Evolutionary conservation across 1,140 invertebrate genomes (phyloP).

Genomic region (Drosophila paulistorum): DNA sequence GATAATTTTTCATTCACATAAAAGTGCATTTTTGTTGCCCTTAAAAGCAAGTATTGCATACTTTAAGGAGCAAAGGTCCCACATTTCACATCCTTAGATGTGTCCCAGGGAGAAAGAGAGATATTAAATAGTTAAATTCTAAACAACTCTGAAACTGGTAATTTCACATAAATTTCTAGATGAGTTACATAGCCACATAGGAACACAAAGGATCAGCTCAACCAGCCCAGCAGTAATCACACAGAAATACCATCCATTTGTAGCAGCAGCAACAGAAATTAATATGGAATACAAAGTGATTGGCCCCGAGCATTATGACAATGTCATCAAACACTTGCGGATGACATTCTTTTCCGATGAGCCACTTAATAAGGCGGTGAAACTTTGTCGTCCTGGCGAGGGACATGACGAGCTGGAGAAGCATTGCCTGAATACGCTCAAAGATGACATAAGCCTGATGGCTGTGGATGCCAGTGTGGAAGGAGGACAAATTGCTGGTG

Average conservation of each 20-base stretch:
- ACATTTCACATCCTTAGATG: too few species aligned
- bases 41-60: too few species aligned
- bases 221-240: too few species aligned
- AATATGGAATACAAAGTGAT: conserved; percentile 84
- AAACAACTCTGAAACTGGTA: too few species aligned
- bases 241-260: background rate
- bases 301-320: conserved; percentile 84
- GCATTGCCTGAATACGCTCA: conserved; percentile 88
- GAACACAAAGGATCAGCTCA: too few species aligned
- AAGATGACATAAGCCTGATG: conserved; percentile 89
- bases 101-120: too few species aligned
- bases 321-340: conserved; percentile 88
- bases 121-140: too few species aligned
- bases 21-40: too few species aligned
- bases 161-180: too few species aligned
- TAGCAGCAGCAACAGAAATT: background rate
- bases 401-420: conserved; percentile 88
- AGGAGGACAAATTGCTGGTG: conserved; percentile 86
- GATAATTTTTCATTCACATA: too few species aligned
- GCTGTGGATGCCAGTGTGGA: conserved; percentile 78
- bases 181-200: too few species aligned
- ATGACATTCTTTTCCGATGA: conserved; percentile 91
- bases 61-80: too few species aligned
- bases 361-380: conserved; percentile 90
- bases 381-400: conserved; percentile 87